These are phyloP conservation scores for Sthenelais limicola DNA, from an alignment of 2,888 invertebrate genomes.

Conservation along the genomic window DNA sequence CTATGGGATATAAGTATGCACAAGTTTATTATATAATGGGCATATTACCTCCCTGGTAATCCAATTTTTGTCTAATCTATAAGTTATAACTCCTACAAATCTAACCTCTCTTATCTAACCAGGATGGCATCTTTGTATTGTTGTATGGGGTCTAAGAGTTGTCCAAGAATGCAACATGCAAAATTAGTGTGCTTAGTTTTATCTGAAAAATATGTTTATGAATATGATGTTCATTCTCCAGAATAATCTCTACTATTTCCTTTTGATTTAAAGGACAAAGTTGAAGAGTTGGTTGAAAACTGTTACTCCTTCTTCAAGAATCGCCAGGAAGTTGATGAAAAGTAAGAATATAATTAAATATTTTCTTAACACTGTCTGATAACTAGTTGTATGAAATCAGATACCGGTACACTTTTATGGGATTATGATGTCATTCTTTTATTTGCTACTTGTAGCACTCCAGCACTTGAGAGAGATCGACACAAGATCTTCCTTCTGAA, in stretches of 20 bases:
- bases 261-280: constrained; percentile 55
- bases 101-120: neutral
- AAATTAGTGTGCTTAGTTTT: neutral
- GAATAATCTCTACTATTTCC: neutral
- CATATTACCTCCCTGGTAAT: no score
- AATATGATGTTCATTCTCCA: neutral
- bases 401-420: no score
- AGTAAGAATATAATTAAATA: constrained; percentile 52
- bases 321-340: constrained; percentile 58
- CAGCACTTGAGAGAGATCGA: constrained; percentile 77
- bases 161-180: neutral
- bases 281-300: constrained; percentile 61
- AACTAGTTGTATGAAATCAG: neutral
- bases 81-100: neutral
- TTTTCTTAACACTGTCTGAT: constrained; percentile 1
- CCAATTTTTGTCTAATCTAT: no score
- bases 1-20: no score
- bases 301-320: constrained; percentile 59
- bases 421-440: no score
- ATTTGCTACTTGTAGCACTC: no score
- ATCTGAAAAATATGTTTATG: neutral
- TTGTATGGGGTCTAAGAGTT: neutral
- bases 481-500: constrained; percentile 80
- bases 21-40: no score
- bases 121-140: neutral